Evolutionary conservation across 2,113 vertebrate genomes (phyloP), one percentile per base, ranked within the genome.

Genomic region (Catharus fuscescens): DNA sequence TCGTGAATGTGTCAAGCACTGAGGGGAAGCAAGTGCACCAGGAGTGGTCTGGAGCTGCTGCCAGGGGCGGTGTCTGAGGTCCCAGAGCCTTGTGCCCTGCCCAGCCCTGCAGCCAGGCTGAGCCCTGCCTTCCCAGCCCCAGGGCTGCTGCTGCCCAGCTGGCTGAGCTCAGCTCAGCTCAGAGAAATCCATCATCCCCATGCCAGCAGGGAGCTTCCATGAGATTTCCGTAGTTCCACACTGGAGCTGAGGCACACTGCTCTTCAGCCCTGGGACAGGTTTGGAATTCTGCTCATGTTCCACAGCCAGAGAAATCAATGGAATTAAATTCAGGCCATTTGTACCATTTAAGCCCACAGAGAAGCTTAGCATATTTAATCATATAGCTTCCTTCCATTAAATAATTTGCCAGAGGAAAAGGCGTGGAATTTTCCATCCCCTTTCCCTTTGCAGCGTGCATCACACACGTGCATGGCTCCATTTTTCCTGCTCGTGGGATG

Each of bases 321-420:
- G 62, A 73, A 69, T 76, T 56, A 53, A 81, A 87, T 18, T 53
- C 57, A 62, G 92, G 56, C 66, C 13, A 40, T 79, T 92, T 94
- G 57, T 62, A 34, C 32, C 17, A 31, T 40, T 85, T 76, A 80
- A 93, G 47, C 47, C 47, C 67, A 50, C 53, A 78, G 78, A 94
- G 83, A 42, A 74, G 91, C 88, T 93, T 92, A 94, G 83, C 59
- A 40, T 90, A 86, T 26, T 88, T 92, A 88, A 91, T 69, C 72
- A 83, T 62, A 86, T 8, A 59, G 73, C 34, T 84, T 70, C 71
- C 52, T 69, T 23, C 34, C 56, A 57, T 84, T 26, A 66, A 77
- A 70, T 12, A 79, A 34, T 23, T 84, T 25, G 88, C 65, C 77
- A 72, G 57, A 81, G 60, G 56, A 86, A 77, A 65, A 80, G 18